Base-by-base conservation (phyloP, 2,888 invertebrate genomes). In the Hoplodrina ambigua region DNA sequence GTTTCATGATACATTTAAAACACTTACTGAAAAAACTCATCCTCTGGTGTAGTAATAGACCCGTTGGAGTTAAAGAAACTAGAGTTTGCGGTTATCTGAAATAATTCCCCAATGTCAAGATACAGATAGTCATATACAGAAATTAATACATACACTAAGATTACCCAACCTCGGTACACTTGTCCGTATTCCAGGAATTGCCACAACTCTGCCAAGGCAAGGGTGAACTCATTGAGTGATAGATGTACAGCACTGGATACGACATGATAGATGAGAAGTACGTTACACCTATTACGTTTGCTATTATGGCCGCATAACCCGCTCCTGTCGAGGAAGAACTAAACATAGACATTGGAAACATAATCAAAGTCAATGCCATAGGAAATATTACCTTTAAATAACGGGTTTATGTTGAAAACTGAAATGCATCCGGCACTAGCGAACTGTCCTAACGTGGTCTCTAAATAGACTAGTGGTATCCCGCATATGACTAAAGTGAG, bases 221-320 rank as follows among this genome's bases (percentile, higher is more conserved):
- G 58, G 96, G 96, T 33, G 94, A 90, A 66, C 92, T 95, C 80
- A 98, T 96, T 19, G 97, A 97, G 90, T 97, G 97, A 82, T 96
- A 97, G 49, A 99, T 95, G 93, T 98, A 99, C 81, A 98, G 96
- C 56, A 99, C 89, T 0, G 98, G 98, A 96, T 98, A 99, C 0
- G 98, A 96, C 89, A 98, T 97, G 56, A 99, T 97, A 0, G 98
- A 97, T 69, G 98, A 98, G 93, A 98, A 99, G 92, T 98, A 99
- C 78, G 97, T 97, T 66, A 98, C 97, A 68, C 98, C 97, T 92
- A 98, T 97, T 67, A 98, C 94, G 81, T 99, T 98, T 80, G 98
- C 97, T 64, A 98, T 92, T 4, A 98, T 96, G 44, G 98, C 97
- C 0, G 98, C 98, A 86, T 98, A 98, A 3, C 99, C 99, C 17